Base-by-base conservation (phyloP, 2,888 invertebrate genomes). In the Auanema freiburgensis region DNA sequence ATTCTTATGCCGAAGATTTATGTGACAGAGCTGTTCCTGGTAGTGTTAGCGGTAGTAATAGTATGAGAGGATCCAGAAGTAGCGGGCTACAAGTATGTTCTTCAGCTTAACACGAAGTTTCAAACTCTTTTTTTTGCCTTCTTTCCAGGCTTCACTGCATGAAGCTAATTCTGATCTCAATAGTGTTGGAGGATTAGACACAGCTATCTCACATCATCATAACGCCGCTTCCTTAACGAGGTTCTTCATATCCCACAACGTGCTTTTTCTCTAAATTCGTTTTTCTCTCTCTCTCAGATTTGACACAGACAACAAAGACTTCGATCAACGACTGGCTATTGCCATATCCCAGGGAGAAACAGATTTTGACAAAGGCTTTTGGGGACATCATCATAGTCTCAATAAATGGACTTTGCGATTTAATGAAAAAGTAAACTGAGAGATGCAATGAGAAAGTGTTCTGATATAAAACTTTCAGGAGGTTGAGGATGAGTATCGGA, bases 371-470 rank as follows among this genome's bases (percentile, higher is more conserved):
- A 70, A 71, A 55, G 73, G 81, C 41, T 79, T 76, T 65, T 78
- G 76, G 77, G 72, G 63, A 54, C 74, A 76, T 61, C 72, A 73
- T 54, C 74, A 79, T 53, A 77, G 79, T 63, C 93, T 96, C 50
- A 90, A 91, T 59, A 76, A 79, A 42, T 88, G 91, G 78, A 91
- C 92, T 0, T 86, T 95, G 21, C 91, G 90, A 84, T 96, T 95
- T 85, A 89, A 89, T 78, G 89, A 91, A 59, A 85, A 70, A 41
- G 67, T 58, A 10, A 14, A 24, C 8, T 3, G 10, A 46, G 21
- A 18, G 46, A 46, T 46, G 16, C 46, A 46, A 18, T 16, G 46
- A 3, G 46, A 46, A n/a, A n/a, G 46, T 3, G 5, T 10, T 46
- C 3, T 46, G 21, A 18, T 16, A 46, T 46, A 6, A 3, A 46